Base-by-base conservation (phyloP, 2,113 vertebrate species). In the Phrynocephalus versicolor region DNA sequence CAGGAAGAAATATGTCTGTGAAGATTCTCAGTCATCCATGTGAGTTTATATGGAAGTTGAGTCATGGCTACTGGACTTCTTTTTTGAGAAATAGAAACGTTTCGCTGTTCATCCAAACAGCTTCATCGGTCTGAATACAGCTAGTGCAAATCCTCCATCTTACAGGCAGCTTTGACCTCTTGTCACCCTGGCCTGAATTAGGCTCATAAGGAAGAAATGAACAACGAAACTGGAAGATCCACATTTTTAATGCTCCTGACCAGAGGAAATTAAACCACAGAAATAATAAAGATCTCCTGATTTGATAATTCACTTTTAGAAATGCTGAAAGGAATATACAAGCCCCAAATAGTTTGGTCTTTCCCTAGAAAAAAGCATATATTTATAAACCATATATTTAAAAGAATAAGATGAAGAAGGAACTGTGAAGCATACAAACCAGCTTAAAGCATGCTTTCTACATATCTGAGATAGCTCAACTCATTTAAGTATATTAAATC, bases 391-490 rank as follows among this genome's bases (percentile, higher is more conserved):
- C n/a, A n/a, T n/a, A n/a, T n/a, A n/a, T 76, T 74, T 45, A 16
- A 57, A 75, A 58, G 30, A 19, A 33, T 35, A 19, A 64, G 5
- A 25, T 69, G 72, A 60, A 62, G 72, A 67, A 76, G 62, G 27
- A 45, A 21, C 35, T 76, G 12, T 57, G 37, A 45, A 67, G 37
- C 67, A 23, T 79, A 57, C 30, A 83, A 81, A 62, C 30, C 67
- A 79, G 41, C 57, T 33, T 6, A 83, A 25, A 60, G 64, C 9
- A 60, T 23, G 19, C 58, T 73, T 25, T 55, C 39, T n/a, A 39
- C 33, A 79, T 83, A 82, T 39, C 65, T 65, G 39, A 87, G 39
- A 62, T 79, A 55, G 79, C 37, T 82, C 58, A 8, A 58, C 10
- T 35, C 10, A 51, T 73, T 83, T 79, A 30, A 51, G 15, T 41